Conservation (phyloP, 2,113 vertebrate genomes). For the Corythornis cristatus region DNA sequence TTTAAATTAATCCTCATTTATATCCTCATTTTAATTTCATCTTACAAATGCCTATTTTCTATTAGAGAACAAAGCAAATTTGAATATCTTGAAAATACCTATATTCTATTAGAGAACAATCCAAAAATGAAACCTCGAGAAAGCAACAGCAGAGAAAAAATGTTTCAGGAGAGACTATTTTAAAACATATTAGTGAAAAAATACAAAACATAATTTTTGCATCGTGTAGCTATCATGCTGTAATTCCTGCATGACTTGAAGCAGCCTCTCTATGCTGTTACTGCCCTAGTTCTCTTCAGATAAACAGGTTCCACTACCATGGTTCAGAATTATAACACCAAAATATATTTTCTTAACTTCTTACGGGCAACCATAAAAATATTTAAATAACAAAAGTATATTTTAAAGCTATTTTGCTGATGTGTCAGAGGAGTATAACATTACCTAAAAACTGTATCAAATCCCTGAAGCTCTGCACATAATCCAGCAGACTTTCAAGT, state of each 20-base stretch:
- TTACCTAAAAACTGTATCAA: not conserved
- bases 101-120: not conserved
- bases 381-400: not conserved
- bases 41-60: slow-evolving; percentile 15
- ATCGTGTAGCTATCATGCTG: not conserved
- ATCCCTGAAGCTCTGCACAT: not conserved
- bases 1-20: slow-evolving; percentile 52
- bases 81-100: slow-evolving; percentile 9
- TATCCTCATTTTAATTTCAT: slow-evolving; percentile 32
- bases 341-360: not conserved
- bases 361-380: not conserved
- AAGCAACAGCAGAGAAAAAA: not conserved
- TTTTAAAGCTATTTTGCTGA: not conserved
- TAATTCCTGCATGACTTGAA: not conserved
- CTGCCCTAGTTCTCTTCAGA: not conserved
- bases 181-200: not conserved
- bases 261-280: not conserved
- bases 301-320: too few relatives aligned
- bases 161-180: not conserved
- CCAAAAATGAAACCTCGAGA: not conserved
- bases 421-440: not conserved
- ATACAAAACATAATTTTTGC: not conserved
- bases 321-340: not conserved
- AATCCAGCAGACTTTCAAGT: not conserved
- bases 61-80: not conserved